These are phyloP conservation scores for Liodrosophila aerea DNA, from an alignment of 2,888 invertebrate genomes.

Conservation along the genomic window DNA sequence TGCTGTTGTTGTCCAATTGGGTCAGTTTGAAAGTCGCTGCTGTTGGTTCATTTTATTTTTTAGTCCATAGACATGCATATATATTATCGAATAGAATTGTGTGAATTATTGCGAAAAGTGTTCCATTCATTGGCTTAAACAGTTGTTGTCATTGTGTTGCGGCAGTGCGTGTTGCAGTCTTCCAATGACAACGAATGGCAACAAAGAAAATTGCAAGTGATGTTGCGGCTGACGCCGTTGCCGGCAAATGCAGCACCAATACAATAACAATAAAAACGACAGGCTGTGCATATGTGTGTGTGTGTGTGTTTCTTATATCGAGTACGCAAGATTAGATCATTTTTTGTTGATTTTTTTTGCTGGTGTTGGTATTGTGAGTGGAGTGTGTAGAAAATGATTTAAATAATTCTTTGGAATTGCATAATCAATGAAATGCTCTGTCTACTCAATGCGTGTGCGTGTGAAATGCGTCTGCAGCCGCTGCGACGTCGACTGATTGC, in stretches of 20 bases:
- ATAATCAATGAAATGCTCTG: constrained; percentile 46
- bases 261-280: constrained; percentile 17
- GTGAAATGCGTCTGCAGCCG: constrained; percentile 41
- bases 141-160: no score
- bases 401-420: constrained; percentile 40
- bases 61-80: constrained; percentile 13
- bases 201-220: constrained; percentile 17
- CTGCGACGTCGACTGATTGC: constrained; percentile 30
- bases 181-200: no score
- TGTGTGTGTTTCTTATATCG: constrained; percentile 21
- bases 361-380: constrained; percentile 19
- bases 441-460: constrained; percentile 48
- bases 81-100: constrained; percentile 5
- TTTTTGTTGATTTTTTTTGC: constrained; percentile 33
- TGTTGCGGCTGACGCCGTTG: constrained; percentile 36
- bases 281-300: constrained; percentile 7
- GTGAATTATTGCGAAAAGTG: no score
- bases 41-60: constrained; percentile 9
- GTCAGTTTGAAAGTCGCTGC: constrained; percentile 51
- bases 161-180: no score
- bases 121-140: no score
- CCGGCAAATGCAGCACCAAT: constrained; percentile 47
- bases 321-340: constrained; percentile 53
- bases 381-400: constrained; percentile 18
- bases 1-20: constrained; percentile 59